A percentile compares a stretch with the other conserved stretches of the same genome.
phyloP scores from a whole-genome alignment of 2,888 invertebrate species.

The Metallyticus violacea region DNA sequence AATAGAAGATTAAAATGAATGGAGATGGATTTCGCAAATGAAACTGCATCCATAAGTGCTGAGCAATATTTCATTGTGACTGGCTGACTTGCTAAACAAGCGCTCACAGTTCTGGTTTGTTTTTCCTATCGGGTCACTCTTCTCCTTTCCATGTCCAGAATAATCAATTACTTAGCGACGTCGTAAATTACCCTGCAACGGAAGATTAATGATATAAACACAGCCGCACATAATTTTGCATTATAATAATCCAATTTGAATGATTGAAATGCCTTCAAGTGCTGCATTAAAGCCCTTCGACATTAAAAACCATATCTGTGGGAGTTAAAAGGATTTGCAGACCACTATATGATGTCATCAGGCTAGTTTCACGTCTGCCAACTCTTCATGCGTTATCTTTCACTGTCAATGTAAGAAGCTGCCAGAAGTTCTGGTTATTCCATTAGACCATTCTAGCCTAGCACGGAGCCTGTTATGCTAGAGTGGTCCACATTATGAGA shows the following conservation, averaged over 20 bases:
- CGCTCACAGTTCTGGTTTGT: not conserved
- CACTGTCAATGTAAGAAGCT: not conserved
- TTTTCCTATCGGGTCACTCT: not conserved
- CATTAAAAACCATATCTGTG: not conserved
- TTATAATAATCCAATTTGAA: not conserved
- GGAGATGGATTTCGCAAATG: not conserved
- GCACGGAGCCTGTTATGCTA: not conserved
- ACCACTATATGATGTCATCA: not conserved
- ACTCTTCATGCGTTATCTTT: not conserved
- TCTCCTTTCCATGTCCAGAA: not conserved
- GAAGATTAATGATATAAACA: not conserved
- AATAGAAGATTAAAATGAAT: not conserved
- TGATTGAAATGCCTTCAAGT: not conserved
- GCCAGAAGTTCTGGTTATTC: not conserved
- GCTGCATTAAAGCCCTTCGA: not conserved
- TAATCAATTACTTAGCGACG: not conserved
- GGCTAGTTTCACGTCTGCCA: not conserved
- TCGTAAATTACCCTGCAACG: not conserved
- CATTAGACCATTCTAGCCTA: not conserved
- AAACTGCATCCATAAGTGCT: not conserved
- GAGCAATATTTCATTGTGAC: not conserved
- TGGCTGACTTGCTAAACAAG: too few relatives aligned
- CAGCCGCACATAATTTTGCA: not conserved
- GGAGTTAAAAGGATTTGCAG: not conserved
- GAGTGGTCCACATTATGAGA: not conserved